A percentile compares a stretch with the other conserved stretches of the same genome.
phyloP scores from a whole-genome alignment of 2,888 invertebrate species.

The Artemia sinica region DNA sequence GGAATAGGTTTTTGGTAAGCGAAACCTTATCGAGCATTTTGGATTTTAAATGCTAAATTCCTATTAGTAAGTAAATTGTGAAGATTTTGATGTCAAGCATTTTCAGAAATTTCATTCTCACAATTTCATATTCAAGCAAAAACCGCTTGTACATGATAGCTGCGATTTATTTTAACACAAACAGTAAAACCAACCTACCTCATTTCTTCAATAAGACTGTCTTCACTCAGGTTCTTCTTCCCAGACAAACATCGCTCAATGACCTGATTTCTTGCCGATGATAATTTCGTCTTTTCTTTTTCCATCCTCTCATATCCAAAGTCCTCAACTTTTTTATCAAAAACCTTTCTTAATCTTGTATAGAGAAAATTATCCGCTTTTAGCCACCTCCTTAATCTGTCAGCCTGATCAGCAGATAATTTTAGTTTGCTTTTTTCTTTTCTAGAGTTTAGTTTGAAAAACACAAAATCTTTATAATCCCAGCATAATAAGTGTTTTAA shows the following conservation, averaged over 20 bases:
- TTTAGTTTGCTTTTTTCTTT: not conserved
- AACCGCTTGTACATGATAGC: too few species aligned
- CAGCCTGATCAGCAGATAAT: not conserved
- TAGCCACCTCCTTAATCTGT: not conserved
- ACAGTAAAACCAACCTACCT: too few species aligned
- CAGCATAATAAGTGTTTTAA: constrained; percentile 3
- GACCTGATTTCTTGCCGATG: not conserved
- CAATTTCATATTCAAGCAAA: too few species aligned
- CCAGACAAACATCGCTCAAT: not conserved
- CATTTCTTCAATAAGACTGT: too few species aligned
- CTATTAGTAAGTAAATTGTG: too few species aligned
- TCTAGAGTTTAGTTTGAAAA: not conserved
- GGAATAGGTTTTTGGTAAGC: too few species aligned
- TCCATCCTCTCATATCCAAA: not conserved
- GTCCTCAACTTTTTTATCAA: not conserved
- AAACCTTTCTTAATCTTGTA: not conserved
- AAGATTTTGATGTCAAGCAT: too few species aligned
- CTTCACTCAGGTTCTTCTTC: too few species aligned
- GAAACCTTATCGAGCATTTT: too few species aligned
- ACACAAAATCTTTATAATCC: not conserved
- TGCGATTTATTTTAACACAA: too few species aligned
- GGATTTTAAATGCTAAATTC: too few species aligned
- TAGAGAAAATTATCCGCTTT: not conserved
- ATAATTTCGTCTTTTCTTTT: not conserved
- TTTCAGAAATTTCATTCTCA: too few species aligned